Evolutionary conservation across 64 coral and sea anemone species (phyloP).

Genomic region (Stylophora pistillata): DNA sequence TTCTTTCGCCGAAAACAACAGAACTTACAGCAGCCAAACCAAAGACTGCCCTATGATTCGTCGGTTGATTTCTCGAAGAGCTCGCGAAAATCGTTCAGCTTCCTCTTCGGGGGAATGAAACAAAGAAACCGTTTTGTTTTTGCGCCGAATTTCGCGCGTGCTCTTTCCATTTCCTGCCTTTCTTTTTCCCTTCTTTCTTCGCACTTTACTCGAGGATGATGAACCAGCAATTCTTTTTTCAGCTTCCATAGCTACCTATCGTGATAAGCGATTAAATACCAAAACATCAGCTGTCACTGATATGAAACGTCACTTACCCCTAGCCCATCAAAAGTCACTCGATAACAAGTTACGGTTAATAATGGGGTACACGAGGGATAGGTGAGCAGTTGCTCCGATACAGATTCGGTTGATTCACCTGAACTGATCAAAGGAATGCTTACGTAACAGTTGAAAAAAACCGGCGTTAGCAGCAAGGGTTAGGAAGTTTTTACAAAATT

Average conservation of each 20-base stretch:
- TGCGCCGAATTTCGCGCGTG: background rate
- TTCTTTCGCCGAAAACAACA: background rate
- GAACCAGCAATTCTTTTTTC: background rate
- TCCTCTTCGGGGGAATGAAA: constrained; percentile 25
- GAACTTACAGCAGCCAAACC: background rate
- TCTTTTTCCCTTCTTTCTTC: constrained; percentile 4
- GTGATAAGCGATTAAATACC: background rate
- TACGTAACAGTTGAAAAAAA: too few relatives aligned
- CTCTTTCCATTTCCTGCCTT: background rate
- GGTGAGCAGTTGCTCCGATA: too few relatives aligned
- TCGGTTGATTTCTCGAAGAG: constrained; percentile 26
- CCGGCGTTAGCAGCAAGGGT: too few relatives aligned
- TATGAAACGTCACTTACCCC: too few relatives aligned
- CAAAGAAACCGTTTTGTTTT: constrained; percentile 3
- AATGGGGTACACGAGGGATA: too few relatives aligned
- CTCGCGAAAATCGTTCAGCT: background rate
- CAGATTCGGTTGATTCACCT: too few relatives aligned
- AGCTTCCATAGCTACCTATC: background rate
- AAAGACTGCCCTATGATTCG: constrained; percentile 20
- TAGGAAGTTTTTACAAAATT: too few relatives aligned
- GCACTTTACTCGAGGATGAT: background rate
- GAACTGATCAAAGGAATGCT: too few relatives aligned
- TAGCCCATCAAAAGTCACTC: too few relatives aligned
- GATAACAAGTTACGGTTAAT: too few relatives aligned
- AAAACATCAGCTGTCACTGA: too few relatives aligned